Conservation (phyloP, 2,888 invertebrate species). For the Eurytoma adleriae region DNA sequence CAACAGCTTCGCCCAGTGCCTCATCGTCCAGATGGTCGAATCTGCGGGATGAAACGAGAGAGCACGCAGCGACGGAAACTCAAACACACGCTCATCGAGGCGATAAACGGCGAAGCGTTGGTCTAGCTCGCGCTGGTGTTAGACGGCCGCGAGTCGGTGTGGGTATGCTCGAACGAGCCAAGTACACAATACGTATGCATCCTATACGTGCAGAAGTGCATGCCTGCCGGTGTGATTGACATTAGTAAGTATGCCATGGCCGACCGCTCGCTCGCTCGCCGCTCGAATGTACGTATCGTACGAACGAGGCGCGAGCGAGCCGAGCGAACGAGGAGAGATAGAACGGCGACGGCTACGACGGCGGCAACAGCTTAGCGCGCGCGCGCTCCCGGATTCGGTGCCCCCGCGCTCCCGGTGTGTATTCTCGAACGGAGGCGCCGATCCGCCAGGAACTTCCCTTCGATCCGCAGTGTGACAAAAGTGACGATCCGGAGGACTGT, state of each 20-base stretch:
- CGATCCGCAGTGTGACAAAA: too few relatives aligned
- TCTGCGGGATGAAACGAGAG: too few relatives aligned
- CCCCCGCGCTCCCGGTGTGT: too few relatives aligned
- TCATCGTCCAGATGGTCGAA: too few relatives aligned
- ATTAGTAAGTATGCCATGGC: slow-evolving; percentile 76
- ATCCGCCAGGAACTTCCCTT: too few relatives aligned
- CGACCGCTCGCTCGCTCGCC: slow-evolving; percentile 69
- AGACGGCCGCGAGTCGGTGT: not conserved
- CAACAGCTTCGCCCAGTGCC: too few relatives aligned
- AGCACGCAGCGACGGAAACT: not conserved
- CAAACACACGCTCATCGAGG: not conserved
- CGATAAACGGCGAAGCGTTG: not conserved
- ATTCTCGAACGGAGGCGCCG: too few relatives aligned
- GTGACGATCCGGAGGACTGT: too few relatives aligned
- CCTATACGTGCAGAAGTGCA: slow-evolving; percentile 64
- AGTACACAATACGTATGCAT: slow-evolving; percentile 28
- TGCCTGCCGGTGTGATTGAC: slow-evolving; percentile 75
- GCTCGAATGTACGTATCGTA: slow-evolving; percentile 6
- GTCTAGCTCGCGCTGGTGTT: not conserved
- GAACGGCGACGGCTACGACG: not conserved
- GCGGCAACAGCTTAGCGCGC: slow-evolving; percentile 1
- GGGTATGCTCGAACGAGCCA: not conserved
- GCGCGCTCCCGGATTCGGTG: not conserved
- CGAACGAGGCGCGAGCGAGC: slow-evolving; percentile 16
- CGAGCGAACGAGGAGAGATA: slow-evolving; percentile 15